A percentile compares a stretch with the other conserved stretches of the same genome.
Evolutionary conservation across 2,888 invertebrate species (phyloP).

Genomic region (Xanthia icteritia): DNA sequence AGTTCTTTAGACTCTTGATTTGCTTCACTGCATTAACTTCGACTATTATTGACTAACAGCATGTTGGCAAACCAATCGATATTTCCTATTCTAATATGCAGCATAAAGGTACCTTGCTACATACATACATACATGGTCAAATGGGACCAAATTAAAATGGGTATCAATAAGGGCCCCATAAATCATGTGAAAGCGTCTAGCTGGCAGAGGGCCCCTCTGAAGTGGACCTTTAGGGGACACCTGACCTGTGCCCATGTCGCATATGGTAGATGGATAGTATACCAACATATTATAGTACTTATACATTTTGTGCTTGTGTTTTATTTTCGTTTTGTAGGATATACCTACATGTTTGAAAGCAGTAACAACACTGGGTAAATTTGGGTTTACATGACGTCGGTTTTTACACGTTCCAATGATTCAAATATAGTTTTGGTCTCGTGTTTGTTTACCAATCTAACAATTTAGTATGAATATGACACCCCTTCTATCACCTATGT

Average conservation of each 20-base stretch:
- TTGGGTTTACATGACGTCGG: slow-evolving; percentile 30
- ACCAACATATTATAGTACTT: slow-evolving; percentile 24
- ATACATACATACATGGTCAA: slow-evolving; percentile 60
- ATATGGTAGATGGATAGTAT: slow-evolving; percentile 53
- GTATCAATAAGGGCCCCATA: slow-evolving; percentile 85
- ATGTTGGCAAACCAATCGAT: slow-evolving; percentile 31
- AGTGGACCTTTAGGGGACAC: slow-evolving; percentile 83
- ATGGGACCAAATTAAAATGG: slow-evolving; percentile 82
- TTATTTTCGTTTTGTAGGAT: background rate
- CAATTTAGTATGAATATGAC: background rate
- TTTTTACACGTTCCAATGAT: background rate
- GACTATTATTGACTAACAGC: background rate
- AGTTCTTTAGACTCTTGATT: background rate
- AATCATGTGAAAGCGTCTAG: slow-evolving; percentile 85
- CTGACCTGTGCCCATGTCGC: slow-evolving; percentile 74
- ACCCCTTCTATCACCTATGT: background rate
- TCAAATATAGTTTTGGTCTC: background rate
- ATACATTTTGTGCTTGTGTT: background rate
- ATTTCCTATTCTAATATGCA: slow-evolving; percentile 35
- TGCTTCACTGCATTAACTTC: background rate
- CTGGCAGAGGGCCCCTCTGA: slow-evolving; percentile 82
- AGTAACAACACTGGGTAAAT: slow-evolving; percentile 8
- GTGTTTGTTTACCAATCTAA: background rate
- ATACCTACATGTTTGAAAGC: background rate
- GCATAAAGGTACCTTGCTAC: slow-evolving; percentile 27